Conservation (phyloP, 1,140 invertebrate genomes). For the Agrilus planipennis region DNA sequence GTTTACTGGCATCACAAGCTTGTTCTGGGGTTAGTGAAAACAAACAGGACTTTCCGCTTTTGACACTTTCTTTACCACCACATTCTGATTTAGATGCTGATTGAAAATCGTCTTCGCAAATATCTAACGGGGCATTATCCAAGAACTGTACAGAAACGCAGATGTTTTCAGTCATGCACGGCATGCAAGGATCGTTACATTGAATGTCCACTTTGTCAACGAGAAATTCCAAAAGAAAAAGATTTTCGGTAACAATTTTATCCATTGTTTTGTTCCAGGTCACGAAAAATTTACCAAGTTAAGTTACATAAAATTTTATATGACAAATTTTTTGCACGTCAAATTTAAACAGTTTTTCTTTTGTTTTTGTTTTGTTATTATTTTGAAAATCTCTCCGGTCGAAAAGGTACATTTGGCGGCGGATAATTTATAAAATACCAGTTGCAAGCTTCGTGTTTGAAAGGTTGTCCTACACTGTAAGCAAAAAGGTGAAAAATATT, state of each 20-base stretch:
- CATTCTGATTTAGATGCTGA: conserved; percentile 26
- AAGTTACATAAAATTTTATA: neutral
- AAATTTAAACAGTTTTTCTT: too few species aligned
- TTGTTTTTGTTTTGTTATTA: too few species aligned
- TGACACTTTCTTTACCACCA: conserved; percentile 34
- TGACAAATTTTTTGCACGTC: conserved; percentile 3
- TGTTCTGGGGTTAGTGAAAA: conserved; percentile 35
- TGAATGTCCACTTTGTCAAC: conserved; percentile 40
- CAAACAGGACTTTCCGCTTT: conserved; percentile 42
- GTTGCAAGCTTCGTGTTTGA: conserved; percentile 38
- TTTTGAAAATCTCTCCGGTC: conserved; percentile 15
- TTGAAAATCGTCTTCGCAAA: conserved; percentile 41
- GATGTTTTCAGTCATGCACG: conserved; percentile 10
- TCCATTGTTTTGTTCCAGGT: conserved; percentile 32
- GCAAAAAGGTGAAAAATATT: too few species aligned
- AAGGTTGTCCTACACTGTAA: conserved; percentile 38
- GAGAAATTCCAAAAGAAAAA: conserved; percentile 43
- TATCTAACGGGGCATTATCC: conserved; percentile 38
- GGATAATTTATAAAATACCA: conserved; percentile 41
- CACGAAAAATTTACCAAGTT: conserved; percentile 6
- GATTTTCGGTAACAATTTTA: conserved; percentile 38
- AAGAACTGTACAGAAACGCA: conserved; percentile 39
- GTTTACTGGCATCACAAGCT: conserved; percentile 23
- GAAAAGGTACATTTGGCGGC: conserved; percentile 22
- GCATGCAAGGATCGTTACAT: too few species aligned